A percentile compares a stretch with the other conserved stretches of the same genome.
Evolutionary conservation across 64 coral and sea anemone species (phyloP).

Genomic region (Acropora tenuis): DNA sequence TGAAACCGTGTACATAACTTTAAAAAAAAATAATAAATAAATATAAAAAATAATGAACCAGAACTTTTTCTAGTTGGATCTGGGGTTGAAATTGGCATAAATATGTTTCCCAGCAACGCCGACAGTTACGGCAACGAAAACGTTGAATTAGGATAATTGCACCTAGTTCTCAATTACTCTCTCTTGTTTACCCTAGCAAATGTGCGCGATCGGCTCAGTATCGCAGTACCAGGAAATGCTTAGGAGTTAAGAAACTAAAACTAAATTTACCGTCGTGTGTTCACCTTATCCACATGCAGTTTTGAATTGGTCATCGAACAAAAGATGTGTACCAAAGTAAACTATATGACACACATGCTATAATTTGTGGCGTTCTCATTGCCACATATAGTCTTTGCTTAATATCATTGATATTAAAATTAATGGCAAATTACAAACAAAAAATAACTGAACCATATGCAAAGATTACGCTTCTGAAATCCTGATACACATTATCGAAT

Average conservation of each 20-base stretch:
- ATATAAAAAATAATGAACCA: background rate
- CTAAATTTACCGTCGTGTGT: too few species aligned
- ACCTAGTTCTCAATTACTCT: background rate
- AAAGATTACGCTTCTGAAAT: constrained; percentile 1
- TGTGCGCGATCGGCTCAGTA: background rate
- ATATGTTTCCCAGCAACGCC: background rate
- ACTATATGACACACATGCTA: background rate
- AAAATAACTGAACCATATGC: background rate
- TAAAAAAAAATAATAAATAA: background rate
- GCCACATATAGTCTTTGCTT: background rate
- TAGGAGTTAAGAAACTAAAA: too few species aligned
- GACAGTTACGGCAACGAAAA: background rate
- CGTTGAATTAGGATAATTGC: background rate
- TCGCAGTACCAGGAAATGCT: too few species aligned
- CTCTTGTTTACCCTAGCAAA: background rate
- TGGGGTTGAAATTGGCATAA: background rate
- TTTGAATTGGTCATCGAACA: too few species aligned
- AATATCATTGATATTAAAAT: background rate
- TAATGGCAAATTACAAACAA: background rate
- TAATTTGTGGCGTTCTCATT: background rate
- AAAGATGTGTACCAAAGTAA: too few species aligned
- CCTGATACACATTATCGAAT: background rate
- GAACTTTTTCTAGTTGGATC: background rate
- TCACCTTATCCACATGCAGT: too few species aligned
- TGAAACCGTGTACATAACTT: background rate